Percentiles rank a stretch among this genome's conserved stretches.
Conservation (phyloP, 2,113 vertebrate species). For the Aldabrachelys gigantea region DNA sequence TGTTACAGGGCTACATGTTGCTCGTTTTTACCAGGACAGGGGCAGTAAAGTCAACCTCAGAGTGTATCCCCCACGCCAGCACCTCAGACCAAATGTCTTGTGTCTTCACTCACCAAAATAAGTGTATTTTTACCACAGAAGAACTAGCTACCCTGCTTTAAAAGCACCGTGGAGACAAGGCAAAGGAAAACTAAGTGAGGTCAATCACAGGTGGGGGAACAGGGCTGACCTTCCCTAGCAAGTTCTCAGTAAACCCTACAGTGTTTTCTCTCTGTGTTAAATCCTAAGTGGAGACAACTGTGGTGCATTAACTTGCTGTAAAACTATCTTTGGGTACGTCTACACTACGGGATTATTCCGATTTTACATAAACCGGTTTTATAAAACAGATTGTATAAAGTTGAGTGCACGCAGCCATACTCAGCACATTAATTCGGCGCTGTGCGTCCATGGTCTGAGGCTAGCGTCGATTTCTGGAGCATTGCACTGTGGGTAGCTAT, state of each 20-base stretch:
- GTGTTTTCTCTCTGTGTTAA: background rate
- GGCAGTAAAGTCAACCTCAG: background rate
- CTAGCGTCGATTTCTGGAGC: too few relatives aligned
- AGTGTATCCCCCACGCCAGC: background rate
- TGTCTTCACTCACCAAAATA: background rate
- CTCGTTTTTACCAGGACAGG: background rate
- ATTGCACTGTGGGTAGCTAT: too few relatives aligned
- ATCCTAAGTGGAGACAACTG: background rate
- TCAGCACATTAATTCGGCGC: too few relatives aligned
- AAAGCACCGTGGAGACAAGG: background rate
- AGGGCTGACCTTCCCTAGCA: background rate
- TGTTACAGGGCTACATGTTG: background rate
- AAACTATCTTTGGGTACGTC: background rate
- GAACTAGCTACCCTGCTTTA: background rate
- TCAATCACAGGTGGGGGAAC: background rate
- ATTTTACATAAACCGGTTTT: too few relatives aligned
- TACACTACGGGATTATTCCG: too few relatives aligned
- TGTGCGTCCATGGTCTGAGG: too few relatives aligned
- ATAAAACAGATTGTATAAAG: too few relatives aligned
- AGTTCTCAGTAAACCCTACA: background rate
- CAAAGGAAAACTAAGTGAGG: background rate
- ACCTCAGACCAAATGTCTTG: background rate
- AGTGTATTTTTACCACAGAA: background rate
- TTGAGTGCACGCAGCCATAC: too few relatives aligned
- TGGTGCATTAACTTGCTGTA: accelerated